These are phyloP conservation scores for Keiferia lycopersicella DNA, from an alignment of 2,888 invertebrate species.

Conservation along the genomic window DNA sequence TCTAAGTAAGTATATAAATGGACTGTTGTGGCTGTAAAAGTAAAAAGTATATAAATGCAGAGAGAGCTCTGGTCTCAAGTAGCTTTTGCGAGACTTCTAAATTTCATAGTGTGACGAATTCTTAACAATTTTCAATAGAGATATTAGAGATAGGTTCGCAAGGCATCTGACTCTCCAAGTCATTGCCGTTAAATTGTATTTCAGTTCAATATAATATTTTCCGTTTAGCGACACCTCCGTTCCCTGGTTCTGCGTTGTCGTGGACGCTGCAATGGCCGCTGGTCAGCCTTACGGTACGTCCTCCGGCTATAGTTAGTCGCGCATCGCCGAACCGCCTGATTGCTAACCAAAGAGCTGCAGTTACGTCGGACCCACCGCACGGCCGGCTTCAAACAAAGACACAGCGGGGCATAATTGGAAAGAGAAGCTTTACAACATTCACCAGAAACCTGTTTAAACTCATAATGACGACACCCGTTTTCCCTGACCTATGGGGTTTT, in stretches of 20 bases:
- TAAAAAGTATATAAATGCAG: no score
- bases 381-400: conserved; percentile 24
- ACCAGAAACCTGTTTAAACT: conserved; percentile 21
- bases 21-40: no score
- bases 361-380: conserved; percentile 24
- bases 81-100: background rate
- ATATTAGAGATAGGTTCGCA: background rate
- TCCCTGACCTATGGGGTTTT: conserved; percentile 22
- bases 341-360: conserved; percentile 16
- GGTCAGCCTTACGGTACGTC: conserved; percentile 23
- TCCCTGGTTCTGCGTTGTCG: background rate
- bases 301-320: conserved; percentile 27
- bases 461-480: conserved; percentile 13
- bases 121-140: background rate
- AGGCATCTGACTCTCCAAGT: background rate
- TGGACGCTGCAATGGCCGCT: conserved; percentile 21
- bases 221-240: background rate
- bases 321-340: conserved; percentile 28
- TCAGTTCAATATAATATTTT: background rate
- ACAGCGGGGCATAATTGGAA: conserved; percentile 18
- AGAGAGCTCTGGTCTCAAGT: no score
- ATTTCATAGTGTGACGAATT: background rate
- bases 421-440: conserved; percentile 26
- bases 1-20: no score
- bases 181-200: background rate